These are phyloP conservation scores for Brenthis daphne DNA, from an alignment of 2,888 invertebrate species.

Conservation along the genomic window DNA sequence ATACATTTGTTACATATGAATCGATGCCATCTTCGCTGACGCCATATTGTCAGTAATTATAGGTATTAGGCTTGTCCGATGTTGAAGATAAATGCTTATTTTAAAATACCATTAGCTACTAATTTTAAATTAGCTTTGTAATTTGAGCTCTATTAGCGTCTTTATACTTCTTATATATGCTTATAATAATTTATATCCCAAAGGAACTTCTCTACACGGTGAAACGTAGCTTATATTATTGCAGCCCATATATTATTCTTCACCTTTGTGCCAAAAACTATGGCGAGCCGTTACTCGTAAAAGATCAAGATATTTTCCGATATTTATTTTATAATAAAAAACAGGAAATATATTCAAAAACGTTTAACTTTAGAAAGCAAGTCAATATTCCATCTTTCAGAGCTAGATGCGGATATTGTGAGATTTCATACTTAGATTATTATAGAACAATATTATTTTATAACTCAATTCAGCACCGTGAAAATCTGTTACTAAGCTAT, in stretches of 20 bases:
- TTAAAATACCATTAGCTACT: slow-evolving; percentile 7
- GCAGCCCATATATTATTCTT: too few relatives aligned
- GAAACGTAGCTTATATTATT: too few relatives aligned
- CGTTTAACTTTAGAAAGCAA: too few relatives aligned
- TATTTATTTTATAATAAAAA: too few relatives aligned
- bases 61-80: slow-evolving; percentile 24
- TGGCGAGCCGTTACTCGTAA: too few relatives aligned
- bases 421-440: slow-evolving; percentile 20
- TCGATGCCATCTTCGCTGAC: slow-evolving; percentile 24
- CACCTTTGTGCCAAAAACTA: too few relatives aligned
- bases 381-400: too few relatives aligned
- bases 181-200: background rate
- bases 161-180: background rate
- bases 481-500: slow-evolving; percentile 36
- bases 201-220: too few relatives aligned
- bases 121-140: slow-evolving; percentile 2
- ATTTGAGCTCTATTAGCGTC: background rate
- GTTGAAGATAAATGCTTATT: slow-evolving; percentile 29
- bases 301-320: too few relatives aligned
- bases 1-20: slow-evolving; percentile 25
- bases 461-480: slow-evolving; percentile 40
- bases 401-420: slow-evolving; percentile 1
- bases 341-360: too few relatives aligned
- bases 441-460: slow-evolving; percentile 37
- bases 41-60: slow-evolving; percentile 29